Evolutionary conservation across 2,888 invertebrate genomes (phyloP).

Genomic region (Exephanes ischioxanthus): DNA sequence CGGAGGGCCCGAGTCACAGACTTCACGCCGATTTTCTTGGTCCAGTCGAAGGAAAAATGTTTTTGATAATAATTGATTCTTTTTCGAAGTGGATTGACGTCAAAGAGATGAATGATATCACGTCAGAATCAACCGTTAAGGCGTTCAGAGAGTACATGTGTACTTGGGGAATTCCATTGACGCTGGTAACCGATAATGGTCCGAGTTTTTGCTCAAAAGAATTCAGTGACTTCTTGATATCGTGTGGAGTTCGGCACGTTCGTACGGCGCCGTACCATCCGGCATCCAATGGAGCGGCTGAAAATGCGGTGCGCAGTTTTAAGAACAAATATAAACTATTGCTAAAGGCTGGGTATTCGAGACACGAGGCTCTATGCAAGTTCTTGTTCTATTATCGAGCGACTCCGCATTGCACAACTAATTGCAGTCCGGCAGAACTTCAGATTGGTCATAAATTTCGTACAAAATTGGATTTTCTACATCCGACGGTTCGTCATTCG

Average conservation of each 20-base stretch:
- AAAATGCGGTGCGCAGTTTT: slow-evolving; percentile 55
- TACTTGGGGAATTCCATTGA: slow-evolving; percentile 48
- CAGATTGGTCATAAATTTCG: slow-evolving; percentile 51
- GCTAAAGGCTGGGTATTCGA: not conserved
- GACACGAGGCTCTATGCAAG: slow-evolving; percentile 10
- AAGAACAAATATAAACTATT: slow-evolving; percentile 56
- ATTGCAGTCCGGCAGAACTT: slow-evolving; percentile 46
- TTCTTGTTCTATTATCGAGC: slow-evolving; percentile 51
- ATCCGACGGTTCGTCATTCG: slow-evolving; percentile 22
- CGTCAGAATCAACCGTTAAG: slow-evolving; percentile 38
- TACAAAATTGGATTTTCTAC: slow-evolving; percentile 51
- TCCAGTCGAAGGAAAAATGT: slow-evolving; percentile 50
- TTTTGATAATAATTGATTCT: slow-evolving; percentile 50
- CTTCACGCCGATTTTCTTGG: slow-evolving; percentile 68
- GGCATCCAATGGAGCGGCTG: not conserved
- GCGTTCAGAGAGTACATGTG: slow-evolving; percentile 48
- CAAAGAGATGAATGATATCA: slow-evolving; percentile 29
- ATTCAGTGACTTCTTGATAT: not conserved
- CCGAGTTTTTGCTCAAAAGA: not conserved
- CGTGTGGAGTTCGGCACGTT: not conserved
- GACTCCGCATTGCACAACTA: slow-evolving; percentile 49
- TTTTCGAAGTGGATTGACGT: slow-evolving; percentile 70
- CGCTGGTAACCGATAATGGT: slow-evolving; percentile 20
- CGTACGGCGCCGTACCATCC: not conserved
- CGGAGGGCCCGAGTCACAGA: not conserved